A percentile compares a stretch with the other conserved stretches of the same genome.
phyloP scores from a whole-genome alignment of 2,113 vertebrate genomes.

The Thinocorus orbignyianus region DNA sequence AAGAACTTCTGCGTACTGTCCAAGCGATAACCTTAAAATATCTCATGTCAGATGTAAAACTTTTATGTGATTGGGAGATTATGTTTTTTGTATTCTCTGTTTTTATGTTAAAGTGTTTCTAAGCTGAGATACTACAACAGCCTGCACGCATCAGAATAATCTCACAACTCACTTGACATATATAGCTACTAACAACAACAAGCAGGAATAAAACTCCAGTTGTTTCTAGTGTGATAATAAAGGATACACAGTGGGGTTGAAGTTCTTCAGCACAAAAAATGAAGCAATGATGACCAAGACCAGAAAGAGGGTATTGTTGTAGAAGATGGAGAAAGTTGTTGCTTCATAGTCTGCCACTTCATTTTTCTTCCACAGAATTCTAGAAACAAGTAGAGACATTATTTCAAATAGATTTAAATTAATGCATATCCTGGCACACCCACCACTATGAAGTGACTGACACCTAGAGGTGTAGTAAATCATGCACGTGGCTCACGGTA shows the following conservation, averaged over 20 bases:
- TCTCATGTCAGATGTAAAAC: accelerated
- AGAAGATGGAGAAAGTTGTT: slow-evolving; percentile 99
- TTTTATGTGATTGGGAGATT: accelerated
- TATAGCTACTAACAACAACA: accelerated
- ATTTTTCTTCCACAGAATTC: slow-evolving; percentile 99
- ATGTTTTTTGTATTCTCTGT: too few species aligned
- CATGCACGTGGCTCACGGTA: neutral
- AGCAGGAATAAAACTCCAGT: accelerated
- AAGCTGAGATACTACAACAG: neutral
- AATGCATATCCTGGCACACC: neutral
- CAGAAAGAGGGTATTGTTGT: slow-evolving; percentile 97
- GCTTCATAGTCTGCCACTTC: slow-evolving; percentile 98
- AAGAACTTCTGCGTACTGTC: neutral
- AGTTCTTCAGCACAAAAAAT: slow-evolving; percentile 97
- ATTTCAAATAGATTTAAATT: neutral
- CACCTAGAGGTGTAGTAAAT: neutral
- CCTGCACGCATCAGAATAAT: neutral
- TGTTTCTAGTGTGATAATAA: neutral
- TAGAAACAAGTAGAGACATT: slow-evolving; percentile 11
- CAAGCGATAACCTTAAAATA: neutral
- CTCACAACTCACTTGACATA: neutral
- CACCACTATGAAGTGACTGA: accelerated
- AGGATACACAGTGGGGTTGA: slow-evolving; percentile 99
- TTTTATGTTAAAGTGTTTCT: neutral
- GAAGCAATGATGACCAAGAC: slow-evolving; percentile 94